phyloP scores from a whole-genome alignment of 2,888 invertebrate genomes.

The Biston betularia region DNA sequence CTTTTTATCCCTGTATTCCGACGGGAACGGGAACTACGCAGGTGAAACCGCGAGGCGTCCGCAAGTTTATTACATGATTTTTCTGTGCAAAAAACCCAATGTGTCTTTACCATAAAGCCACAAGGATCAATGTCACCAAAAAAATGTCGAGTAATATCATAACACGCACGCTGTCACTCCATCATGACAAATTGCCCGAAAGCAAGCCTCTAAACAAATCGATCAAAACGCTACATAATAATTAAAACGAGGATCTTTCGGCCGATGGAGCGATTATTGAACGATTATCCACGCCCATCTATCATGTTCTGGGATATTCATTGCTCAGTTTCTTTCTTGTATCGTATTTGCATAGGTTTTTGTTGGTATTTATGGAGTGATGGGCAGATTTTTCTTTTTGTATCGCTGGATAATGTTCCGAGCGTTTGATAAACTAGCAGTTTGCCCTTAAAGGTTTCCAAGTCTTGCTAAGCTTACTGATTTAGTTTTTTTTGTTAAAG shows the following conservation, averaged over 20 bases:
- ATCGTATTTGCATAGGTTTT: conserved; percentile 35
- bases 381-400: conserved; percentile 25
- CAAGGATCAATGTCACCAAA: conserved; percentile 26
- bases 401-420: neutral
- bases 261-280: conserved; percentile 45
- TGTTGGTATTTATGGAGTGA: conserved; percentile 36
- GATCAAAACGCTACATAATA: conserved; percentile 41
- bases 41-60: too few relatives aligned
- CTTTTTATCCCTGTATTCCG: too few relatives aligned
- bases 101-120: neutral
- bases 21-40: too few relatives aligned
- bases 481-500: neutral
- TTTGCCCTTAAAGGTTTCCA: neutral
- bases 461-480: neutral
- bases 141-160: conserved; percentile 26
- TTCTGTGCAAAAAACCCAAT: neutral
- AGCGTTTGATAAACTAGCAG: conserved; percentile 6
- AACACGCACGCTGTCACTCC: conserved; percentile 28
- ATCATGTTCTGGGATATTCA: conserved; percentile 38
- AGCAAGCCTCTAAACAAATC: conserved; percentile 38
- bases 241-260: conserved; percentile 45
- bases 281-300: conserved; percentile 40
- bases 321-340: conserved; percentile 32
- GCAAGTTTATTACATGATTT: too few relatives aligned
- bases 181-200: conserved; percentile 30